Percentiles rank a stretch among this genome's conserved stretches.
Evolutionary conservation across 2,797 vertebrate genomes (phyloP).

Genomic region (Argyrosomus regius): DNA sequence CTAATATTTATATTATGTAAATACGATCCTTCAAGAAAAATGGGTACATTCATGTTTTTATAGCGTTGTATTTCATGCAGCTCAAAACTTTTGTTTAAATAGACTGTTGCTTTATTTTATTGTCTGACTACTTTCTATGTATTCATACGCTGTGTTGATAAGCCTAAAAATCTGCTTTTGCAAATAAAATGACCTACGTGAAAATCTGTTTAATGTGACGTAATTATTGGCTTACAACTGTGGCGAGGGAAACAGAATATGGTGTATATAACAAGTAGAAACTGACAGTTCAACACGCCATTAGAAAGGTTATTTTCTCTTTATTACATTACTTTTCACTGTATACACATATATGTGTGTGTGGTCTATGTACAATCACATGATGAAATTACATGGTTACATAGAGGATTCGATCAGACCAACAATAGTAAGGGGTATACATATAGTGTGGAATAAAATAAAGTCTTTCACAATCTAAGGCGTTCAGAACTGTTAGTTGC

Average conservation of each 20-base stretch:
- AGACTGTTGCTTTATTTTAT: constrained; percentile 26
- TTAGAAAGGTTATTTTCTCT: constrained; percentile 58
- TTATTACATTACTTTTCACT: constrained; percentile 51
- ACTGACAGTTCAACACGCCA: constrained; percentile 30
- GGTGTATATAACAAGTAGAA: neutral
- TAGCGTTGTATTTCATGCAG: constrained; percentile 45
- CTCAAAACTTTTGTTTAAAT: constrained; percentile 13
- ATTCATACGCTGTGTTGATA: neutral
- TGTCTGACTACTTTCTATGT: constrained; percentile 12
- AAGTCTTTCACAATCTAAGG: constrained; percentile 9
- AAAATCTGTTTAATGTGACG: neutral
- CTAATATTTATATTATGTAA: constrained; percentile 13
- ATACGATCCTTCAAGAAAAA: neutral
- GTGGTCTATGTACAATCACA: constrained; percentile 69
- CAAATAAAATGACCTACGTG: constrained; percentile 33
- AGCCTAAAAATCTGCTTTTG: constrained; percentile 21
- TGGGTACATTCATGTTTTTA: neutral
- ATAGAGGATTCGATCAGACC: constrained; percentile 36
- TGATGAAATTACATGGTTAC: constrained; percentile 46
- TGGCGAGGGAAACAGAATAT: neutral
- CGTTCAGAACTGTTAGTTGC: constrained; percentile 13
- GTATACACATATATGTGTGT: constrained; percentile 35
- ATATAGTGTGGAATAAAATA: constrained; percentile 26
- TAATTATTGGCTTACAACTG: neutral
- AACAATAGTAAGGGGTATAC: constrained; percentile 10